Evolutionary conservation across 1,140 invertebrate species (phyloP).

Genomic region (Chrysomallon squamiferum): DNA sequence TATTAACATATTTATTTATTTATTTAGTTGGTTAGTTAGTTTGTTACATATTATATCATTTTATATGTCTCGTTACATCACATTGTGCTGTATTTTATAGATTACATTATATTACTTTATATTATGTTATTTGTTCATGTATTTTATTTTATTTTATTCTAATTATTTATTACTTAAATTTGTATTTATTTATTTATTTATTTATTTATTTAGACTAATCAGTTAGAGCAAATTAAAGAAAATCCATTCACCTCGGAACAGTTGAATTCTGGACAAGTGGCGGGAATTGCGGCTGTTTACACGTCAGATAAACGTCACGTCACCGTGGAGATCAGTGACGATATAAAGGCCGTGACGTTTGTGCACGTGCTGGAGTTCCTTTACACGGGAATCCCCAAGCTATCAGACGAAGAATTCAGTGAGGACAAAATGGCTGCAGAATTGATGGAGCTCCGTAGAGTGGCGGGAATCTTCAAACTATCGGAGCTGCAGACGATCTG

Average conservation of each 20-base stretch:
- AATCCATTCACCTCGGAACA: constrained; percentile 35
- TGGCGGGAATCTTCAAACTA: constrained; percentile 48
- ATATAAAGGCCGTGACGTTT: constrained; percentile 46
- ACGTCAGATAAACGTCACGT: constrained; percentile 11
- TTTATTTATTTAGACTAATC: constrained; percentile 37
- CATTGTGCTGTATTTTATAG: too few relatives aligned
- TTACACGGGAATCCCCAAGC: constrained; percentile 43
- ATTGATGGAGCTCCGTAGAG: constrained; percentile 36
- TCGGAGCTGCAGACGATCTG: constrained; percentile 48
- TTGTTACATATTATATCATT: too few relatives aligned
- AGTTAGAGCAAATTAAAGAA: constrained; percentile 37
- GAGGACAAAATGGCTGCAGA: background rate
- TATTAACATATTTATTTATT: too few relatives aligned
- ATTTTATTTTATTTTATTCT: too few relatives aligned
- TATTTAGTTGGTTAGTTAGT: too few relatives aligned
- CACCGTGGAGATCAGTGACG: constrained; percentile 41
- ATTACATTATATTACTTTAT: too few relatives aligned
- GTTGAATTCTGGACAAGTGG: constrained; percentile 40
- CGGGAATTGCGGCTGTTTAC: constrained; percentile 35
- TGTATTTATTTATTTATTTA: too few relatives aligned
- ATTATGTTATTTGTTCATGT: too few relatives aligned
- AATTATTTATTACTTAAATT: too few relatives aligned
- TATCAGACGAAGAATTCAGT: background rate
- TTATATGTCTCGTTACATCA: too few relatives aligned
- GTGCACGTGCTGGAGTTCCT: constrained; percentile 52